These are phyloP conservation scores for Dysmachus trigonus DNA, from an alignment of 2,888 invertebrate species.

Conservation along the genomic window DNA sequence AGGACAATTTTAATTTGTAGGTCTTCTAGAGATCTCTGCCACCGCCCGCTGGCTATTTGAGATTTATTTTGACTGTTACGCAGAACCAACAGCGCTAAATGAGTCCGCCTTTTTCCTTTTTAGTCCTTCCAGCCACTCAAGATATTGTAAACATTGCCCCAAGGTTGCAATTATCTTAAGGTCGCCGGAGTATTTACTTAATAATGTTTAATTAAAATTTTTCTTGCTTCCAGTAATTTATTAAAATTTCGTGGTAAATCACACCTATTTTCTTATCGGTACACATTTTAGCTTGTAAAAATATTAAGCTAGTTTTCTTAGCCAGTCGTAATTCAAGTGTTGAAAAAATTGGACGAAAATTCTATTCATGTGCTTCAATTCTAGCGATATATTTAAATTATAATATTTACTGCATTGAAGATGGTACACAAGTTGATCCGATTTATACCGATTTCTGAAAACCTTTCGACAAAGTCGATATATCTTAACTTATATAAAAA, in stretches of 20 bases:
- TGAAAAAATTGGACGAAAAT: too few relatives aligned
- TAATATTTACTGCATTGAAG: too few relatives aligned
- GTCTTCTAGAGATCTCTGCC: slow-evolving; percentile 10
- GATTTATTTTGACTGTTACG: slow-evolving; percentile 15
- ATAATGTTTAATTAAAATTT: background rate
- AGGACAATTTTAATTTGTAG: slow-evolving; percentile 42
- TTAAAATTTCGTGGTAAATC: background rate
- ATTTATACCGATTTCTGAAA: too few relatives aligned
- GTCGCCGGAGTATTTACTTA: background rate
- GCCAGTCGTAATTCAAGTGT: too few relatives aligned
- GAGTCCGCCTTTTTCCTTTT: background rate
- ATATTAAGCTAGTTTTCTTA: too few relatives aligned
- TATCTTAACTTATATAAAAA: too few relatives aligned
- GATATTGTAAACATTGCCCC: background rate
- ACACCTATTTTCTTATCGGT: background rate
- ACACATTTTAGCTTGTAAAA: background rate
- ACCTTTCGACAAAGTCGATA: too few relatives aligned
- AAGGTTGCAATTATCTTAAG: slow-evolving; percentile 24
- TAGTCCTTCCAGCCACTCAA: background rate
- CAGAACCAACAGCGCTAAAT: slow-evolving; percentile 14
- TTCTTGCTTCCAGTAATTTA: background rate
- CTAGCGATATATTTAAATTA: too few relatives aligned
- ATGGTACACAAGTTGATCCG: too few relatives aligned
- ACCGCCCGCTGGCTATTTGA: background rate
- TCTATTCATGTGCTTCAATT: too few relatives aligned